A percentile compares a stretch with the other conserved stretches of the same genome.
Conservation (phyloP, 2,797 vertebrate genomes). For the Acanthopagrus latus region DNA sequence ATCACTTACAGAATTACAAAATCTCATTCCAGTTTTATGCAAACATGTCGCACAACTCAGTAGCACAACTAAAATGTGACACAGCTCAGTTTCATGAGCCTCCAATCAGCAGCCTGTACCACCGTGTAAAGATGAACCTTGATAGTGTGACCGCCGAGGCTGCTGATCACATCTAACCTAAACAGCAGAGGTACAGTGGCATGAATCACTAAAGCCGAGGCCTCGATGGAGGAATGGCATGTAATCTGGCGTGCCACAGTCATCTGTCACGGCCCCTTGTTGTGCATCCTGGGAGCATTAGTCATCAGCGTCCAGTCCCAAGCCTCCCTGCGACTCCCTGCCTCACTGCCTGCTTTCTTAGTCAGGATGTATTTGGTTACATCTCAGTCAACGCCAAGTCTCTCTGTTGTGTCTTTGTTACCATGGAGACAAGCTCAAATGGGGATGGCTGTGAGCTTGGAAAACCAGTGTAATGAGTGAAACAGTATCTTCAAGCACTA, state of each 20-base stretch:
- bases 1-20: not conserved
- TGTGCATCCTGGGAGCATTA: conserved; percentile 45
- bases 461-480: conserved; percentile 9
- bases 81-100: not conserved
- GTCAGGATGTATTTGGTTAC: conserved; percentile 21
- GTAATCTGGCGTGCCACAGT: conserved; percentile 40
- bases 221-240: conserved; percentile 32
- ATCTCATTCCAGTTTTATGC: not conserved
- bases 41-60: not conserved
- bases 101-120: conserved; percentile 1
- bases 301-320: conserved; percentile 49
- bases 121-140: not conserved
- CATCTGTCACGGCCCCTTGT: conserved; percentile 41
- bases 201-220: conserved; percentile 34
- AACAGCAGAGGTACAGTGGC: not conserved
- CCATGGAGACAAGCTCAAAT: conserved; percentile 49
- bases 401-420: conserved; percentile 43
- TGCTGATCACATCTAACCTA: conserved; percentile 6
- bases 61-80: not conserved
- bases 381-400: conserved; percentile 29
- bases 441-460: conserved; percentile 20
- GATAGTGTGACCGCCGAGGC: not conserved
- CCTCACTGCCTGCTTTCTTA: conserved; percentile 9
- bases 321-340: conserved; percentile 15
- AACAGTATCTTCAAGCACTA: not conserved